Base-by-base conservation (phyloP, 1,140 invertebrate species). In the Varroa destructor region DNA sequence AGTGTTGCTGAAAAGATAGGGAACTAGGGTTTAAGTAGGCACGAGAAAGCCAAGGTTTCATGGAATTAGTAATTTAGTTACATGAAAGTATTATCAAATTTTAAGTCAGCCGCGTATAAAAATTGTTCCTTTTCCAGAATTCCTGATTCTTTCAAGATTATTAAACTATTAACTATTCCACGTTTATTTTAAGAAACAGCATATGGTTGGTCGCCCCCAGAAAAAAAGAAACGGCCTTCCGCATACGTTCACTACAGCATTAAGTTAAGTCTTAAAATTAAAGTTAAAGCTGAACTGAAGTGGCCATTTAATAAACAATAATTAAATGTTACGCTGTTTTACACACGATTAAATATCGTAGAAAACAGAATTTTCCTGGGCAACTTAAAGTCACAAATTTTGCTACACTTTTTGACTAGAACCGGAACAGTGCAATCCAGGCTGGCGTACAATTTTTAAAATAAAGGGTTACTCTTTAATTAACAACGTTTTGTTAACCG, bases 101-200 rank as follows among this genome's bases (percentile, higher is more conserved):
- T 56, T 10, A 12, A 56, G 10, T n/a, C 55, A 56, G 10, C 55
- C 10, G 55, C n/a, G 10, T 56, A 10, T 56, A 25, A 25, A 25
- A n/a, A 56, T 56, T 56, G 55, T 56, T 56, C n/a, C n/a, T 56
- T 56, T 56, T 56, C 55, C 55, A 56, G 10, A 10, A n/a, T 12
- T 56, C n/a, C 10, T n/a, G 55, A 56, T 12, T n/a, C 10, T n/a
- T 56, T 56, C 10, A 56, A n/a, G n/a, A 56, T 12, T 12, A 12
- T n/a, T 56, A n/a, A 56, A n/a, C 55, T 12, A n/a, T 56, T 56
- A 10, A 56, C 10, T 56, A 56, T 56, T 56, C 55, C 10, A 12
- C 55, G 10, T 10, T 12, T 56, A 56, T 12, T 56, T n/a, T 56
- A 56, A 56, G 10, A 56, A 56, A 10, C 55, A 12, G n/a, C n/a